Evolutionary conservation across 2,888 invertebrate species (phyloP), one percentile per base, ranked within the genome.

Genomic region (Cyclophora albipunctata): DNA sequence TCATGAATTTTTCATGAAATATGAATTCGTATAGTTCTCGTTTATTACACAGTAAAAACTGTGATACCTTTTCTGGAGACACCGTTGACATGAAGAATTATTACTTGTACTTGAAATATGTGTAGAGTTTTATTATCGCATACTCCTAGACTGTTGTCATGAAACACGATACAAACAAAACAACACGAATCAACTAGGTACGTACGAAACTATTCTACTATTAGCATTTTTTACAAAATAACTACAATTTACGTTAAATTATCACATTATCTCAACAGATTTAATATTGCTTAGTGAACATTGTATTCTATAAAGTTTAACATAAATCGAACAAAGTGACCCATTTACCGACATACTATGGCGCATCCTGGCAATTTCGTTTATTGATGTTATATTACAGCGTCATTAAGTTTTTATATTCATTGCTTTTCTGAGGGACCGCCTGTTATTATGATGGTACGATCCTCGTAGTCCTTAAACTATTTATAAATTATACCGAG

Each of bases 1-100:
- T 71, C 81, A 86, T 86, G 86, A 86, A 86, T 87, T 84, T 87
- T 87, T 87, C 86, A 86, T 87, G 84, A 84, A 81, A 84, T 84
- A 84, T 84, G 73, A 70, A 69, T 75, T 71, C 71, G 71, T 73
- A 75, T 67, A 71, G 69, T 64, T 67, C 67, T 70, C 69, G 71
- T 73, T 77, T 73, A 76, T 73, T 70, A 70, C 69, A 55, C 67
- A 67, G 69, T 72, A 71, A 66, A 70, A 69, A 60, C 65, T 20
- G 59, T 64, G 64, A 61, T 20, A 57, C 52, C 54, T 57, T 55
- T 50, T 55, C 67, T 66, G 67, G 69, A 37, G 5, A 37, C 37
- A 37, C 1, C 37, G 73, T 71, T 67, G 69, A 67, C 70, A 64
- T 69, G 74, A 81, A 78, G 79, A 78, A 77, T 77, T 73, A 68